Percentiles rank a stretch among this genome's conserved stretches.
phyloP scores from a whole-genome alignment of 1,140 invertebrate genomes.

The Solenopsis fugax region DNA sequence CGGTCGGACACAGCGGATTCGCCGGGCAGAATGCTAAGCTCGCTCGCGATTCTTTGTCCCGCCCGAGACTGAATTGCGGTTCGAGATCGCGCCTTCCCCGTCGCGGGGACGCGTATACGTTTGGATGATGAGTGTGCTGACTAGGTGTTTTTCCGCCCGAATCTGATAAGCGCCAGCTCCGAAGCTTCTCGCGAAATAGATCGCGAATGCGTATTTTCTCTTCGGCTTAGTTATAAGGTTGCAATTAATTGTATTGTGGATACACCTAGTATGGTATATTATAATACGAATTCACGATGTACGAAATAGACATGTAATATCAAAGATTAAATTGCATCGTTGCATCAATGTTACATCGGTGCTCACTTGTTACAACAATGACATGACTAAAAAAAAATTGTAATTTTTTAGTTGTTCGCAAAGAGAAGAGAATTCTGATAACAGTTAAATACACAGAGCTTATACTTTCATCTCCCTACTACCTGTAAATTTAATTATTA shows the following conservation, averaged over 20 bases:
- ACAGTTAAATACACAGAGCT: too few relatives aligned
- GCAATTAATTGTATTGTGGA: neutral
- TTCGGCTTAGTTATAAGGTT: neutral
- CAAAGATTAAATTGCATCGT: neutral
- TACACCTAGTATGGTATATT: too few relatives aligned
- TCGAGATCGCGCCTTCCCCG: neutral
- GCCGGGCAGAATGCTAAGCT: neutral
- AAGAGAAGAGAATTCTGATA: too few relatives aligned
- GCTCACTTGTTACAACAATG: too few relatives aligned
- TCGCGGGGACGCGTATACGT: too few relatives aligned
- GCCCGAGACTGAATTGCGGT: neutral
- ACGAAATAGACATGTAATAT: neutral
- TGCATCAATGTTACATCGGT: too few relatives aligned
- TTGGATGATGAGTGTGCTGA: neutral
- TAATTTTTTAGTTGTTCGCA: too few relatives aligned
- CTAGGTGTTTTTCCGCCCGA: neutral
- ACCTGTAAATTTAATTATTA: too few relatives aligned
- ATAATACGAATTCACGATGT: neutral
- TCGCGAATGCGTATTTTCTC: neutral
- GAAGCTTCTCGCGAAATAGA: neutral
- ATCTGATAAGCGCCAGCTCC: neutral
- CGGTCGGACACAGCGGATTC: conserved; percentile 1
- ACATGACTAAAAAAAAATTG: too few relatives aligned
- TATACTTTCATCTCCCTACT: too few relatives aligned
- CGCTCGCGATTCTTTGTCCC: neutral